Conservation (phyloP, 2,797 vertebrate genomes). For the Pseudomugil gertrudae region DNA sequence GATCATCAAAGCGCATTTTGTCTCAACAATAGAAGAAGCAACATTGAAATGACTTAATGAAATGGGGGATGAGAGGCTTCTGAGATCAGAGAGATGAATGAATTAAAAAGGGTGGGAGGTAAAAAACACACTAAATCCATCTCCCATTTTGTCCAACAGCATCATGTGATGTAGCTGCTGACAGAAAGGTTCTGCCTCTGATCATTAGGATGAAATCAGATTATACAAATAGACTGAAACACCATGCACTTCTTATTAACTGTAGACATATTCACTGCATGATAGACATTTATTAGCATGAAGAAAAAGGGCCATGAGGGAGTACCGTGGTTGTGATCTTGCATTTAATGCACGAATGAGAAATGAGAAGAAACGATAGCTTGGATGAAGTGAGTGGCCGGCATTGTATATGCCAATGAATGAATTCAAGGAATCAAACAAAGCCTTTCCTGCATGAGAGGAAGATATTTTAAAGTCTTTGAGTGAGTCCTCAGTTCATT, state of each 20-base stretch:
- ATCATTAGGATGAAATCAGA: not conserved
- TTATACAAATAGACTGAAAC: not conserved
- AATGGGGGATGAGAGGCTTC: conserved; percentile 17
- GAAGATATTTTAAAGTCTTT: conserved; percentile 18
- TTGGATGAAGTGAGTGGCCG: not conserved
- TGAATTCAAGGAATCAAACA: not conserved
- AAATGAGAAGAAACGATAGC: not conserved
- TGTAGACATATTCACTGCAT: not conserved
- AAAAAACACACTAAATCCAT: conserved; percentile 13
- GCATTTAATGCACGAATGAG: not conserved
- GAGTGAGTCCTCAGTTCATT: not conserved
- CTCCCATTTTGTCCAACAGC: not conserved
- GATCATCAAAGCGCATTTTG: conserved; percentile 26
- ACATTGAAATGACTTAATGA: conserved; percentile 8
- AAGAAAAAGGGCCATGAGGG: not conserved
- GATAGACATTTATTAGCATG: not conserved
- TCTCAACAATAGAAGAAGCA: conserved; percentile 8
- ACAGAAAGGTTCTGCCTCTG: not conserved
- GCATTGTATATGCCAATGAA: not conserved
- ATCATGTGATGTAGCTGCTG: not conserved
- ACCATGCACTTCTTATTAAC: not conserved
- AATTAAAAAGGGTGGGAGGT: not conserved
- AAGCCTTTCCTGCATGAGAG: not conserved
- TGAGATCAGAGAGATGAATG: not conserved
- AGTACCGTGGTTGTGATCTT: not conserved